A percentile compares a stretch with the other conserved stretches of the same genome.
Conservation (phyloP, 2,113 vertebrate genomes). For the Erpornis zantholeuca region DNA sequence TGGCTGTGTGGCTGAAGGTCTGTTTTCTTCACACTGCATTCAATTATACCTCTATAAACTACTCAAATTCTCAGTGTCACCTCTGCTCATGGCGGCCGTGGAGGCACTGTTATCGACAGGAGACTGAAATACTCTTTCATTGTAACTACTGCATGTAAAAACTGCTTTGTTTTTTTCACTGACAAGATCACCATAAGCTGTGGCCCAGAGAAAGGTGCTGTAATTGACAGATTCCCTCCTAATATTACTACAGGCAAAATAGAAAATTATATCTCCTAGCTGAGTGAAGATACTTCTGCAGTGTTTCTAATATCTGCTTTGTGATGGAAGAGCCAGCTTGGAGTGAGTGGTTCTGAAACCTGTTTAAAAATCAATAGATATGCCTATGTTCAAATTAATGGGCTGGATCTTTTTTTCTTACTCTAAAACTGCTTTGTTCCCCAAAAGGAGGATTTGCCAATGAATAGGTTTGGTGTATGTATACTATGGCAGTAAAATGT, state of each 20-base stretch:
- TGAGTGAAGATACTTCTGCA: background rate
- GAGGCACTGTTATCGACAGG: background rate
- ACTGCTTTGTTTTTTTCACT: background rate
- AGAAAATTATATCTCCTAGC: background rate
- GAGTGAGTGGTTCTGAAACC: background rate
- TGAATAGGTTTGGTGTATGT: background rate
- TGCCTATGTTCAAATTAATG: background rate
- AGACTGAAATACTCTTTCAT: background rate
- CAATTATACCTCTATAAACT: background rate
- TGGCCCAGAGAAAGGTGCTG: background rate
- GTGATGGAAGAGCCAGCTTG: background rate
- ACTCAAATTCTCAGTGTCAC: background rate
- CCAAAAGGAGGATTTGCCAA: background rate
- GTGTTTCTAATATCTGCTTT: background rate
- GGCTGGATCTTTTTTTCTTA: background rate
- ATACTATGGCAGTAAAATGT: background rate
- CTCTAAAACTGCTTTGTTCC: background rate
- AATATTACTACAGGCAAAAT: background rate
- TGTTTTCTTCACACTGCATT: background rate
- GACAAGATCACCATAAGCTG: background rate
- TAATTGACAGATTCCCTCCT: background rate
- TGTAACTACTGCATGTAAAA: background rate
- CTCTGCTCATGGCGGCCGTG: background rate
- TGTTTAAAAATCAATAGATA: background rate
- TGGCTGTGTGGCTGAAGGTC: background rate